phyloP scores from a whole-genome alignment of 2,888 invertebrate species.

The Parapristionchus giblindavisi region DNA sequence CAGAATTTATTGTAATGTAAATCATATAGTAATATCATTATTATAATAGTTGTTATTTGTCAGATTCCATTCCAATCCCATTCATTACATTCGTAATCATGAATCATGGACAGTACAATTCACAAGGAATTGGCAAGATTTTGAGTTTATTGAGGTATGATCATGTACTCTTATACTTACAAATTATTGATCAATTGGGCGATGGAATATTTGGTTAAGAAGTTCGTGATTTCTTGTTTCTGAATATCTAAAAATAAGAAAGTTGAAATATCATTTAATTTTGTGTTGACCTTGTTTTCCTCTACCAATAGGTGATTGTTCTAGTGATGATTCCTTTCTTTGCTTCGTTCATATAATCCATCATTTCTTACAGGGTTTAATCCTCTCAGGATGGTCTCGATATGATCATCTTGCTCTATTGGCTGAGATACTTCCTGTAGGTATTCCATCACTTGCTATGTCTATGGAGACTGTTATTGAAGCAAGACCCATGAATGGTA shows the following conservation, averaged over 20 bases:
- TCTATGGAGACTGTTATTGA: conserved; percentile 62
- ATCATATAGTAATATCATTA: not conserved
- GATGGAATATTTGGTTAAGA: no score
- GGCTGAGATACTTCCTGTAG: conserved; percentile 72
- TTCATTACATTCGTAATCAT: conserved; percentile 73
- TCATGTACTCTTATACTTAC: no score
- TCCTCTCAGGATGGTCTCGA: conserved; percentile 66
- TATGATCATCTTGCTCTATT: conserved; percentile 73
- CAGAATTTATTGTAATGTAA: no score
- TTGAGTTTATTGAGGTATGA: conserved; percentile 59
- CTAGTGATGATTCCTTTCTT: not conserved
- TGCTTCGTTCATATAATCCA: no score
- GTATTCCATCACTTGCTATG: conserved; percentile 71
- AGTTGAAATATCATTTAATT: no score
- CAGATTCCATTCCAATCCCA: conserved; percentile 71
- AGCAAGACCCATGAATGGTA: conserved; percentile 46
- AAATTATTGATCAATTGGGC: no score
- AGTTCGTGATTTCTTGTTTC: no score
- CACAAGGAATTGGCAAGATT: conserved; percentile 62
- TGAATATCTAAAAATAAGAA: no score
- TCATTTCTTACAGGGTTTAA: conserved; percentile 50
- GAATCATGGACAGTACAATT: conserved; percentile 71
- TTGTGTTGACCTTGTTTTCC: not conserved
- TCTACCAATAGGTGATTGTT: not conserved
- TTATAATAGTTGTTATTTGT: not conserved